Base-by-base conservation (phyloP, 2,888 invertebrate species). In the Brassicogethes aeneus region DNA sequence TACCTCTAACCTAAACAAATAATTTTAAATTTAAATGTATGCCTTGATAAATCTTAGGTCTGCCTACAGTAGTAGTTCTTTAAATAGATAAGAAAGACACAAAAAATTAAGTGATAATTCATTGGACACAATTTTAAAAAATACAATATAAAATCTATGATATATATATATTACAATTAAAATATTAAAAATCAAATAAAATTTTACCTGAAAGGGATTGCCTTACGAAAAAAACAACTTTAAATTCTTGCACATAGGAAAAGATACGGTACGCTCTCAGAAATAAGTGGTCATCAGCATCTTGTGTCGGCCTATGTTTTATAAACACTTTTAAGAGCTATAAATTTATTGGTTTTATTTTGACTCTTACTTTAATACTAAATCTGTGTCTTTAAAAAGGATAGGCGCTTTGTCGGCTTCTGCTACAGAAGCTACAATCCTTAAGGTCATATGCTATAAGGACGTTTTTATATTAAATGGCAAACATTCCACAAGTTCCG, bases 341-440 rank as follows among this genome's bases (percentile, higher is more conserved):
- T 65, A 65, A 65, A 65, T 65, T 61, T 61, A 62, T 64, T 61
- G 59, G 59, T 64, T 66, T 64, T 63, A 60, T 65, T 66, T 61
- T 57, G 58, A 56, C 56, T 56, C 56, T 51, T 54, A 56, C 56
- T 48, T 62, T 63, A 65, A 65, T 65, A 65, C 61, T 64, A 64
- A 65, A 65, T 65, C 64, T 64, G 62, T 63, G 64, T 65, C 64
- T 61, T 59, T 59, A 55, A 57, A 61, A 58, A 58, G 54, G 56
- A 59, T 57, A 54, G 56, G 55, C 51, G 56, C 63, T 65, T 65
- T 65, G 65, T 64, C 65, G 65, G 64, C 59, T 56, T 45, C 58
- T 51, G 50, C 46, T 41, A 40, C 34, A 37, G 40, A 34, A 44
- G 49, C 47, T 42, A 32, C 34, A 45, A 35, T 39, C 42, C 48